These are phyloP conservation scores for Bursaphelenchus okinawaensis DNA, from an alignment of 2,888 invertebrate genomes.

Conservation along the genomic window DNA sequence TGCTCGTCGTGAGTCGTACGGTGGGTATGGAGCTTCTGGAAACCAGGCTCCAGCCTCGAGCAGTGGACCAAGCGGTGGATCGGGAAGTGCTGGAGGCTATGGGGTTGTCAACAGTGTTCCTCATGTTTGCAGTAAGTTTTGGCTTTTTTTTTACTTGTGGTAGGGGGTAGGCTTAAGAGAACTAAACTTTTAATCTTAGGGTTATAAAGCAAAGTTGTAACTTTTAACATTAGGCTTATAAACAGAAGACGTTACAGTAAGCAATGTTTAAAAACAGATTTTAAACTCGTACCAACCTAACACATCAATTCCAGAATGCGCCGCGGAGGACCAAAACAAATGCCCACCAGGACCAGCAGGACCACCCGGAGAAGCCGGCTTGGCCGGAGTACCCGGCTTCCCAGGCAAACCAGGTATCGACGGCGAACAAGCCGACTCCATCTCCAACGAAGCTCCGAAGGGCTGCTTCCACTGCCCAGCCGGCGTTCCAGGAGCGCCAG, in stretches of 20 bases:
- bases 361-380: slow-evolving; percentile 27
- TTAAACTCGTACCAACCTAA: too few species aligned
- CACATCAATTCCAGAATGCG: neutral
- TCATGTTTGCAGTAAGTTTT: neutral
- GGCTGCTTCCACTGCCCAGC: slow-evolving; percentile 51
- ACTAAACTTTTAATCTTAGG: too few species aligned
- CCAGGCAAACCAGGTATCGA: slow-evolving; percentile 34
- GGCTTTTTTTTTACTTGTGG: neutral
- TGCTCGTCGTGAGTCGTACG: slow-evolving; percentile 44
- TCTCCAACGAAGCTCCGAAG: slow-evolving; percentile 41
- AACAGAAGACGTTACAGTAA: too few species aligned
- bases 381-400: slow-evolving; percentile 39
- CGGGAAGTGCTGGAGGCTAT: slow-evolving; percentile 9
- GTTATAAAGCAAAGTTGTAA: too few species aligned
- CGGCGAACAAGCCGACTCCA: slow-evolving; percentile 45
- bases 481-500: slow-evolving; percentile 22
- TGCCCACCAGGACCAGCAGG: slow-evolving; percentile 49
- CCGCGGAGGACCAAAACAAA: slow-evolving; percentile 27
- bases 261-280: too few species aligned
- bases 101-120: neutral
- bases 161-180: too few species aligned
- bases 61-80: slow-evolving; percentile 5
- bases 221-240: too few species aligned
- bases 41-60: too few species aligned
- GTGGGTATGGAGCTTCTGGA: slow-evolving; percentile 42